These are phyloP conservation scores for Poecile montanus DNA, from an alignment of 2,797 vertebrate species.

Conservation along the genomic window DNA sequence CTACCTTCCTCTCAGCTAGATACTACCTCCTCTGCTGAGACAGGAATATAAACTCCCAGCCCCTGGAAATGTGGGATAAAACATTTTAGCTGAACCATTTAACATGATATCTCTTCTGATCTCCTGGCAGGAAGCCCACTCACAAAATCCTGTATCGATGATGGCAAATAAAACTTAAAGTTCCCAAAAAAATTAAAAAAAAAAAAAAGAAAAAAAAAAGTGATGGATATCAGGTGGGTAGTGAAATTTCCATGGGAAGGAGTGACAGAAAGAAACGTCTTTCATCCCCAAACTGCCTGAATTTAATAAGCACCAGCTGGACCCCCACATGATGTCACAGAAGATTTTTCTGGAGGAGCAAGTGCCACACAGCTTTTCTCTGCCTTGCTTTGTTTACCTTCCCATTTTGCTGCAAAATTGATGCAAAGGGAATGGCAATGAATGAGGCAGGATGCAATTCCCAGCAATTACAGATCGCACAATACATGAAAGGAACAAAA, in stretches of 20 bases:
- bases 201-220: background rate
- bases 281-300: background rate
- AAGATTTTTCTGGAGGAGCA: background rate
- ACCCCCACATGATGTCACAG: background rate
- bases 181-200: background rate
- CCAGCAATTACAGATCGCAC: slow-evolving; percentile 52
- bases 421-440: slow-evolving; percentile 21
- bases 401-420: slow-evolving; percentile 15
- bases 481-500: slow-evolving; percentile 54
- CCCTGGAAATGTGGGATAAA: background rate
- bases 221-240: background rate
- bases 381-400: background rate
- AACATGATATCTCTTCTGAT: background rate
- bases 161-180: background rate
- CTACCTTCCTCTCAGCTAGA: background rate
- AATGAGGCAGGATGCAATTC: slow-evolving; percentile 52
- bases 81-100: background rate
- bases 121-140: slow-evolving; percentile 4
- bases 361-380: background rate
- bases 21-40: background rate
- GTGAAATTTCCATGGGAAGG: background rate
- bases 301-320: slow-evolving; percentile 32
- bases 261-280: slow-evolving; percentile 14
- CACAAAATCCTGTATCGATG: background rate
- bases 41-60: background rate